Percentiles rank a stretch among this genome's conserved stretches.
Evolutionary conservation across 2,888 invertebrate genomes (phyloP).

Genomic region (Boloria selene): DNA sequence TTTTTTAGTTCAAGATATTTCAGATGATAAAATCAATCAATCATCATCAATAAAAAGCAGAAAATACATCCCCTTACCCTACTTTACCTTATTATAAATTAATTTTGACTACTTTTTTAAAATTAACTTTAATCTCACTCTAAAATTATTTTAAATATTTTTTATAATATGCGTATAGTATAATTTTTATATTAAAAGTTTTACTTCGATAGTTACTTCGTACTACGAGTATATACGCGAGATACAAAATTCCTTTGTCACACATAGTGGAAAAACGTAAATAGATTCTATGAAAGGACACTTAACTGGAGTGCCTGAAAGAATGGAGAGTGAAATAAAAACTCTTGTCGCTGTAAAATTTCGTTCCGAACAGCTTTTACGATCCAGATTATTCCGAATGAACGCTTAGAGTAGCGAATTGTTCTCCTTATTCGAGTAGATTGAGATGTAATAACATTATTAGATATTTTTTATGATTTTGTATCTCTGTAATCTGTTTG

Average conservation of each 20-base stretch:
- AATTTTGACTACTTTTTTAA: too few species aligned
- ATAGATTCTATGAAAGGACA: constrained; percentile 20
- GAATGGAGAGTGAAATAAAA: constrained; percentile 30
- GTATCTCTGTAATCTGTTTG: constrained; percentile 10
- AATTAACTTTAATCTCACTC: too few species aligned
- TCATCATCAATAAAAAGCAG: too few species aligned
- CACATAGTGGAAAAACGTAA: constrained; percentile 5
- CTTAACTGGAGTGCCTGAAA: constrained; percentile 26
- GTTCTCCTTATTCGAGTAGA: constrained; percentile 17
- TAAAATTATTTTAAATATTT: too few species aligned
- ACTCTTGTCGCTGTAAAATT: constrained; percentile 28
- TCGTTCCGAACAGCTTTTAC: constrained; percentile 25
- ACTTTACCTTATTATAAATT: too few species aligned
- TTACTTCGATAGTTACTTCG: too few species aligned
- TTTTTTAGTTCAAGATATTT: too few species aligned
- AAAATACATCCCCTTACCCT: too few species aligned
- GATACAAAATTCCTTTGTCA: constrained; percentile 13
- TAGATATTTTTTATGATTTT: constrained; percentile 21
- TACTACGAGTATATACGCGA: not conserved
- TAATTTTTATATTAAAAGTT: too few species aligned
- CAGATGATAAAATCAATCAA: too few species aligned
- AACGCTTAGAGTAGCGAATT: constrained; percentile 25
- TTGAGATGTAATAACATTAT: constrained; percentile 28
- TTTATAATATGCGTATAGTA: too few species aligned
- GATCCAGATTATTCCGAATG: constrained; percentile 24